Base-by-base conservation (phyloP, 2,888 invertebrate species). In the Phytoseiulus persimilis region DNA sequence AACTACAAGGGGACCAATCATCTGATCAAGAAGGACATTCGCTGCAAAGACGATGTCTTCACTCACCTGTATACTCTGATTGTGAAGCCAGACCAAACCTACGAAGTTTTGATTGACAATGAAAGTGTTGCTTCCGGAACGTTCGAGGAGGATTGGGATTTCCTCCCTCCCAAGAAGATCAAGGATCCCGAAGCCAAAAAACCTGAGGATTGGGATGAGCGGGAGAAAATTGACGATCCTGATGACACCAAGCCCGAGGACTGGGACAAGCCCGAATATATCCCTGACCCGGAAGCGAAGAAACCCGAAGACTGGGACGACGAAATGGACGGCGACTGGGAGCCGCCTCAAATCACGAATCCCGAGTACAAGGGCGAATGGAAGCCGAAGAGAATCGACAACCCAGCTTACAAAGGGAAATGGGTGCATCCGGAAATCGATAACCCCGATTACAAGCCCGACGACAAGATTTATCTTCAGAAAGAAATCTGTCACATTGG, bases 1-100 rank as follows among this genome's bases (percentile, higher is more conserved):
- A 97, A 95, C 94, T 98, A 99, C 95, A 98, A 99, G 93, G 98
- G 97, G 92, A 98, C 98, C 94, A 99, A 99, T 94, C 95, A 96
- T 91, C 94, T 99, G 90, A 97, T 97, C 93, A 99, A 98, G 94
- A 99, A 99, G 93, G 98, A 99, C 93, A 98, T 99, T 93, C 95
- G 98, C 91, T 99, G 99, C 95, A 99, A 99, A 92, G 99, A 99
- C 93, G 99, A 99, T 92, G 96, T 98, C 0, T 97, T 96, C 94
- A 98, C 98, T 6, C 99, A 99, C 93, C 94, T 98, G 91, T 99
- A 99, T 94, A 99, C 99, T 0, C 94, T 99, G 91, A 95, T 99
- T 91, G 95, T 99, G 89, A 96, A 95, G 91, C 96, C 99, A 0
- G 98, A 99, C 94, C 98, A 99, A 94, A 98, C 98, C 0, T 99